These are phyloP conservation scores for Anabacerthia variegaticeps DNA, from an alignment of 2,797 vertebrate species.

Conservation along the genomic window DNA sequence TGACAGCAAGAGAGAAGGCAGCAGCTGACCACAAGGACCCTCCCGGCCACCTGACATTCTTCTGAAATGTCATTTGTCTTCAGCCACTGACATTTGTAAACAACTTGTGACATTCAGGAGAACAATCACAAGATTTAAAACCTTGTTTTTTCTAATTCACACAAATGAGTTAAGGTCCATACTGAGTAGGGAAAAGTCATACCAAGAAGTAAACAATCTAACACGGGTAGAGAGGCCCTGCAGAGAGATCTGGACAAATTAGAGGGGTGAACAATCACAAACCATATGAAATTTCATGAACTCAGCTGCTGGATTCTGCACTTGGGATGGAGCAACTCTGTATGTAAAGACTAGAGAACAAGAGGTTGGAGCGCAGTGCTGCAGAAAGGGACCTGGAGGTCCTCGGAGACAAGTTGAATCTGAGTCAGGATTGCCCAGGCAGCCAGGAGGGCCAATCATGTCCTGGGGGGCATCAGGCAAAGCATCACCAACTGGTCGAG, in stretches of 20 bases:
- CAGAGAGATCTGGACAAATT: neutral
- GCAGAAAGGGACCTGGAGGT: neutral
- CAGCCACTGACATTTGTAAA: neutral
- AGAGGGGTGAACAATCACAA: neutral
- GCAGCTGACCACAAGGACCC: neutral
- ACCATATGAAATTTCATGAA: neutral
- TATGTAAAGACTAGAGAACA: neutral
- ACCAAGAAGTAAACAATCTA: neutral
- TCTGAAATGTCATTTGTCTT: neutral
- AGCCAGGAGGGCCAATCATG: neutral
- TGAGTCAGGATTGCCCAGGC: neutral
- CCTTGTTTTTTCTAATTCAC: neutral
- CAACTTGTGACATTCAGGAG: neutral
- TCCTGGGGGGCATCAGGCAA: neutral
- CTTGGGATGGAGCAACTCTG: neutral
- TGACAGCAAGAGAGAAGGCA: neutral
- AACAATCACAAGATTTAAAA: slow-evolving; percentile 1
- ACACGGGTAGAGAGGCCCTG: neutral
- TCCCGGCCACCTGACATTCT: neutral
- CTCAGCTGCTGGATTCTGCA: neutral
- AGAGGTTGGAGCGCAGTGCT: neutral
- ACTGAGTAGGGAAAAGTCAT: neutral
- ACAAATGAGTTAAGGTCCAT: neutral
- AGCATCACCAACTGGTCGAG: no score
- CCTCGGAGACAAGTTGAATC: neutral